A percentile compares a stretch with the other conserved stretches of the same genome.
These are phyloP conservation scores for Latheticus oryzae DNA, from an alignment of 2,888 invertebrate genomes.

Conservation along the genomic window DNA sequence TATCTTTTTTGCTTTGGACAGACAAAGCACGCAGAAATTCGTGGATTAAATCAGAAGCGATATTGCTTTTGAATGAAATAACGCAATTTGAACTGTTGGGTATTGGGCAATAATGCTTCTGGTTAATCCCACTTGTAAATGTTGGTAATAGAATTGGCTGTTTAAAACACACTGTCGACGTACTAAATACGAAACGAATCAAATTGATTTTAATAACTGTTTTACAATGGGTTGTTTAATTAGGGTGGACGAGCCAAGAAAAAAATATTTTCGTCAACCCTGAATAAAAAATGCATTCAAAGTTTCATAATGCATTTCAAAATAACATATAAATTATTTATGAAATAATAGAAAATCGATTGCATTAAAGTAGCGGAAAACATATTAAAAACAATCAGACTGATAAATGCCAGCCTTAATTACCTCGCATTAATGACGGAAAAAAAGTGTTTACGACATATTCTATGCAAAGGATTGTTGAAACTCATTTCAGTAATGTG, in stretches of 20 bases:
- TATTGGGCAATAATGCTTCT: constrained; percentile 34
- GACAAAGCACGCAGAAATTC: constrained; percentile 15
- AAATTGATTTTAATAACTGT: constrained; percentile 35
- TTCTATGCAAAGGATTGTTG: too few relatives aligned
- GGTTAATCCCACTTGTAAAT: constrained; percentile 38
- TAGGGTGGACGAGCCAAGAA: constrained; percentile 11
- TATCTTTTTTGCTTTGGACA: constrained; percentile 16
- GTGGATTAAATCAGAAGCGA: constrained; percentile 34
- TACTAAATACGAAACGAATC: constrained; percentile 35
- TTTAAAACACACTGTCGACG: constrained; percentile 35
- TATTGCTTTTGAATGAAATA: constrained; percentile 32
- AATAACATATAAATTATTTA: constrained; percentile 18
- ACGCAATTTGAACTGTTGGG: constrained; percentile 25
- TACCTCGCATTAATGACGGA: constrained; percentile 3
- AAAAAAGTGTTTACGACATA: too few relatives aligned
- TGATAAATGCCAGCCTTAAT: constrained; percentile 24
- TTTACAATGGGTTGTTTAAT: constrained; percentile 11
- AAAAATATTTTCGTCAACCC: constrained; percentile 6
- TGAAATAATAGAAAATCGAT: constrained; percentile 31
- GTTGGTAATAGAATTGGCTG: constrained; percentile 34
- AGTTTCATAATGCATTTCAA: neutral
- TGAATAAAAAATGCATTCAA: neutral
- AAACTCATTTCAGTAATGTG: too few relatives aligned
- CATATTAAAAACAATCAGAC: constrained; percentile 17
- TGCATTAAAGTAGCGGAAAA: constrained; percentile 11